These are phyloP conservation scores for Endotricha flammealis DNA, from an alignment of 2,888 invertebrate genomes.

Conservation along the genomic window DNA sequence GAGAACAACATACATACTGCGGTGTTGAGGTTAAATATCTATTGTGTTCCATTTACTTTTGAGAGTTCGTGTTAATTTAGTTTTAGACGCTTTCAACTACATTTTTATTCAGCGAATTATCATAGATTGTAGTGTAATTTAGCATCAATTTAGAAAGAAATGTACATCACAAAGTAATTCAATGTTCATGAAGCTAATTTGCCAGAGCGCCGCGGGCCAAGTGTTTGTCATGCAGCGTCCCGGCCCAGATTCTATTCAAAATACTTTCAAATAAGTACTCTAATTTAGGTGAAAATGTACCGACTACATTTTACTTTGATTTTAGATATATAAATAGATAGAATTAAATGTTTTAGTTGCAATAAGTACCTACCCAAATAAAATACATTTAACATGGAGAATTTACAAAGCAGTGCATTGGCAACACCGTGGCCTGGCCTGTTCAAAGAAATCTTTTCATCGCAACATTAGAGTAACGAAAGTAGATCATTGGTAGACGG, in stretches of 20 bases:
- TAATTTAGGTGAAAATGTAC: no score
- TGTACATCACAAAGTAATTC: slow-evolving; percentile 8
- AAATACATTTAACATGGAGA: no score
- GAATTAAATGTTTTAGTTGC: no score
- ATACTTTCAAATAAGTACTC: slow-evolving; percentile 2
- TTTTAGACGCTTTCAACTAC: slow-evolving; percentile 4
- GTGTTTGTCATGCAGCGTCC: slow-evolving; percentile 13
- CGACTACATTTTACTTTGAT: no score
- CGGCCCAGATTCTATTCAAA: background rate
- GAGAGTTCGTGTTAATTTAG: slow-evolving; percentile 2
- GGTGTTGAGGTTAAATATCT: slow-evolving; percentile 6
- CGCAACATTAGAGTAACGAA: no score
- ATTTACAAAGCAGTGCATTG: no score
- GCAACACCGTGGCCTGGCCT: no score
- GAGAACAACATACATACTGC: slow-evolving; percentile 1
- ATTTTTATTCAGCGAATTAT: slow-evolving; percentile 2
- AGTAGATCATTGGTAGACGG: no score
- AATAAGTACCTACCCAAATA: no score
- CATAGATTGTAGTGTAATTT: background rate
- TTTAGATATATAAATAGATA: no score
- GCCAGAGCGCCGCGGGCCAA: slow-evolving; percentile 11
- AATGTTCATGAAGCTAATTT: slow-evolving; percentile 16
- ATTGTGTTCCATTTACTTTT: slow-evolving; percentile 5
- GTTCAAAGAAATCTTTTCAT: no score
- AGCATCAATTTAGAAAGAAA: slow-evolving; percentile 8